Base-by-base conservation (phyloP, 2,113 vertebrate genomes). In the Dromiciops gliroides region DNA sequence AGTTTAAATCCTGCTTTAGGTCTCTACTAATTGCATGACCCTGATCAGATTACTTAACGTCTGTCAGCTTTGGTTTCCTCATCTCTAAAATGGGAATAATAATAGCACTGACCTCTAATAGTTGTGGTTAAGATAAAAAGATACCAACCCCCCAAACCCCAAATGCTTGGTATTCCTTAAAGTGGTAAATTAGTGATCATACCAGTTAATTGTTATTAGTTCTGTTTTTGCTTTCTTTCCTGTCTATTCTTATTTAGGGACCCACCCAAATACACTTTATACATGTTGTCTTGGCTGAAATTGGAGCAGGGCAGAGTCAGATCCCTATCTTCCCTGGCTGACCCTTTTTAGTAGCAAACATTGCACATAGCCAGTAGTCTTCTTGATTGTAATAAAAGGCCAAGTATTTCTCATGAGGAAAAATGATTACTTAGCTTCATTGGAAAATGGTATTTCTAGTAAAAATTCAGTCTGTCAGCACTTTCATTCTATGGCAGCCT, bases 401-500 rank as follows among this genome's bases (percentile, higher is more conserved):
- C 67, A 83, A 83, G 37, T 8, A 44, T 83, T 83, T 83, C 67
- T 44, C 67, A 44, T 83, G 67, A 83, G n/a, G 67, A 83, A 83
- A 83, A 83, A 83, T 83, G n/a, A 83, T 83, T 83, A 83, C 67
- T 83, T 83, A 83, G 37, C n/a, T 44, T 83, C 67, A 83, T 23
- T 8, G 7, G 67, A 83, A 83, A 83, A 83, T 83, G n/a, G 67
- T 95, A n/a, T n/a, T 92, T 94, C 95, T 88, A 92, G 75, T 89
- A 95, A 90, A 12, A 95, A 90, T 97, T 94, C 92, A 67, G 16
- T 96, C 94, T 75, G 53, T 97, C 91, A 96, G 94, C 93, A 96
- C 2, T 94, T 96, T 97, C 96, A 50, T 95, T 96, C 94, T 92
- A 92, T 97, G 96, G 96, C 93, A 95, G 94, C 51, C 53, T 51